Percentiles rank a stretch among this genome's conserved stretches.
phyloP scores from a whole-genome alignment of 2,797 vertebrate genomes.

The Trichosurus vulpecula region DNA sequence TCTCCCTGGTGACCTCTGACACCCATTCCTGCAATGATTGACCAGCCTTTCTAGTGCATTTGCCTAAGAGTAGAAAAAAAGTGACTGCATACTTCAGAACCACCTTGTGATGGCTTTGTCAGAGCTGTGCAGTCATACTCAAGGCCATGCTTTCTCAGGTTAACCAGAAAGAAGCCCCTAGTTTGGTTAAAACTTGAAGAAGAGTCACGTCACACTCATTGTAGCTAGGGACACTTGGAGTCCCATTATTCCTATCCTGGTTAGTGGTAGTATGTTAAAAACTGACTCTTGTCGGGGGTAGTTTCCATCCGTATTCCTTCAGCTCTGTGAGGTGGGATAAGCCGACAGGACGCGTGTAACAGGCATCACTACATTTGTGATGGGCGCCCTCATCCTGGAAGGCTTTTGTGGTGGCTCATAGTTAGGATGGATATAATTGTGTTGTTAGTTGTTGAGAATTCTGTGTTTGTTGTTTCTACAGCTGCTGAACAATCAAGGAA shows the following conservation, averaged over 20 bases:
- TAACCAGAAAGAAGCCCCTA: not conserved
- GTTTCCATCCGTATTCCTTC: not conserved
- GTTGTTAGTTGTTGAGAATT: not conserved
- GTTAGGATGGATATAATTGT: not conserved
- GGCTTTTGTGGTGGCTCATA: not conserved
- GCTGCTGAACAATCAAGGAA: not conserved
- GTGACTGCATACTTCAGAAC: not conserved
- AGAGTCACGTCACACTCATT: not conserved
- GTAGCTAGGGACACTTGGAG: not conserved
- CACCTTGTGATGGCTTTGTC: not conserved
- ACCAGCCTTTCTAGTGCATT: not conserved
- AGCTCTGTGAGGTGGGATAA: not conserved
- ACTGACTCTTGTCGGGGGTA: not conserved
- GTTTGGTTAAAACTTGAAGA: not conserved
- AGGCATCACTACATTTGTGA: not conserved
- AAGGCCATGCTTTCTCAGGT: not conserved
- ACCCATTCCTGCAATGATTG: not conserved
- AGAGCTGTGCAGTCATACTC: not conserved
- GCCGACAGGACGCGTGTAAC: not conserved
- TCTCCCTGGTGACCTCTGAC: not conserved
- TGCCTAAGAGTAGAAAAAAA: not conserved
- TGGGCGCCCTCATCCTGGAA: not conserved
- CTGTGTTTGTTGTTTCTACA: constrained; percentile 10
- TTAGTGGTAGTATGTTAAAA: not conserved
- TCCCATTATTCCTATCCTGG: not conserved